Evolutionary conservation across 35 echinoderm and acorn worm genomes (phyloP).

Genomic region (Strongylocentrotus purpuratus): DNA sequence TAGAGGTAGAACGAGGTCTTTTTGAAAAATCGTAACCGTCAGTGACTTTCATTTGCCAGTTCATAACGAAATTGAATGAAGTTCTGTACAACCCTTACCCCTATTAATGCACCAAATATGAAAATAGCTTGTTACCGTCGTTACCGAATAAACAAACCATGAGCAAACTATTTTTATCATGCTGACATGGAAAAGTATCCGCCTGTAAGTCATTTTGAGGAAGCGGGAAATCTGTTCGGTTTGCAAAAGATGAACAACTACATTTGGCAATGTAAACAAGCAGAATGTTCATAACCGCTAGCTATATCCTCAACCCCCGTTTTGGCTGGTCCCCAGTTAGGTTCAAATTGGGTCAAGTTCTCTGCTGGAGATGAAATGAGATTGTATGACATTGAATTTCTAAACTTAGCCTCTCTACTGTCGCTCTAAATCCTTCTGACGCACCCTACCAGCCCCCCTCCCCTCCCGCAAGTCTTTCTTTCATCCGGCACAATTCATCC

Average conservation of each 20-base stretch:
- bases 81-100: neutral
- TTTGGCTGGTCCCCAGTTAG: neutral
- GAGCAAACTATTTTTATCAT: neutral
- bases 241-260: neutral
- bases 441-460: neutral
- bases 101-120: neutral
- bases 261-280: constrained; percentile 17
- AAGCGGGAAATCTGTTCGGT: neutral
- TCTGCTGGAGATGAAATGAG: neutral
- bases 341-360: neutral
- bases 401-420: neutral
- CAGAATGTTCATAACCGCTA: neutral
- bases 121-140: neutral
- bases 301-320: neutral
- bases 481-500: neutral
- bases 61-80: neutral
- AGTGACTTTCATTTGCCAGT: too few species aligned
- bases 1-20: too few species aligned
- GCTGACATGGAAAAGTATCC: neutral
- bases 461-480: neutral
- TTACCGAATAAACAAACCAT: neutral
- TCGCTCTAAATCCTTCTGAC: neutral
- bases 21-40: too few species aligned
- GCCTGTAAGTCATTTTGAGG: neutral
- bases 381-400: neutral